Percentiles rank a stretch among this genome's conserved stretches.
These are phyloP conservation scores for Phalloptychus januarius DNA, from an alignment of 2,797 vertebrate species.

Conservation along the genomic window DNA sequence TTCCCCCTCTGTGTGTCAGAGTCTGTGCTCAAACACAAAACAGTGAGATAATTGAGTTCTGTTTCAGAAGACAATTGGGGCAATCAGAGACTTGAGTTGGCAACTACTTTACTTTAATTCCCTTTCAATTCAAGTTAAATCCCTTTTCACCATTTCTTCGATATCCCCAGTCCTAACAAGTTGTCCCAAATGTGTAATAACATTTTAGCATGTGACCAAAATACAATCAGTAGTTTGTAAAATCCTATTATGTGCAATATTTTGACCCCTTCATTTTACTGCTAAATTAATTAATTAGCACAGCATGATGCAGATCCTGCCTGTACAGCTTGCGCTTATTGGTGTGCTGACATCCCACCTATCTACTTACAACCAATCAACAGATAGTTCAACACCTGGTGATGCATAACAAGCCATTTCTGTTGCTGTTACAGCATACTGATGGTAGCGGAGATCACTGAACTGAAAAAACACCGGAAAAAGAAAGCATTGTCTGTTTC, in stretches of 20 bases:
- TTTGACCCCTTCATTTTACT: background rate
- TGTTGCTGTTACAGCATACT: background rate
- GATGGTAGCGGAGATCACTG: background rate
- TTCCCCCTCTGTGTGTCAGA: slow-evolving; percentile 13
- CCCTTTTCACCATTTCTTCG: background rate
- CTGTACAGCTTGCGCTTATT: background rate
- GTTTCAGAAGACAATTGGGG: background rate
- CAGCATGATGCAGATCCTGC: background rate
- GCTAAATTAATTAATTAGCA: background rate
- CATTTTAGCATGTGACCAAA: background rate
- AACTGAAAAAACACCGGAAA: background rate
- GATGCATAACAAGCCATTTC: background rate
- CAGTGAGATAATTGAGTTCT: slow-evolving; percentile 26
- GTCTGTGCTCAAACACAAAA: slow-evolving; percentile 2
- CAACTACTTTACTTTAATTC: background rate
- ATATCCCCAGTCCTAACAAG: background rate
- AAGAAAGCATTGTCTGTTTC: background rate
- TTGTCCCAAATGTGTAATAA: background rate
- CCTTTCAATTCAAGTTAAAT: background rate
- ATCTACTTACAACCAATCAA: background rate
- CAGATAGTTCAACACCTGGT: background rate
- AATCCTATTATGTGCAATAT: background rate
- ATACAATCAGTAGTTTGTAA: background rate
- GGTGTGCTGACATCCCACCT: background rate
- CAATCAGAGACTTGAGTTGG: background rate